Percentiles rank a stretch among this genome's conserved stretches.
Evolutionary conservation across 2,888 invertebrate genomes (phyloP).

Genomic region (Entomobrya proxima): DNA sequence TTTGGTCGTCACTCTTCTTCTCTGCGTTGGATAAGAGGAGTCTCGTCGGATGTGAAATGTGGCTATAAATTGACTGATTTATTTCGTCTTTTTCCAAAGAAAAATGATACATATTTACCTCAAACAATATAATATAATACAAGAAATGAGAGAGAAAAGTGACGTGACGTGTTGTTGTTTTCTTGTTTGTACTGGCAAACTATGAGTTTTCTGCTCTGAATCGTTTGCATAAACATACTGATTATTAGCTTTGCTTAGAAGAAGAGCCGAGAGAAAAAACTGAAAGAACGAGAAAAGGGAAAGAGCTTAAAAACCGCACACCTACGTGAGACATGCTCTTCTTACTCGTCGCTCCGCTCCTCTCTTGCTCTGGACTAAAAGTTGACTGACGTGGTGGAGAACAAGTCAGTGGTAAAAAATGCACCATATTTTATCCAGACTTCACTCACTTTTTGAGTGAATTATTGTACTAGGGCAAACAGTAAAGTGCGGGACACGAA

Average conservation of each 20-base stretch:
- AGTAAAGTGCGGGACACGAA: conserved; percentile 69
- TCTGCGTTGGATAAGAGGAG: conserved; percentile 13
- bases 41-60: conserved; percentile 68
- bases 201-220: background rate
- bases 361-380: conserved; percentile 65
- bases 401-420: conserved; percentile 67
- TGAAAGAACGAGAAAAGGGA: background rate
- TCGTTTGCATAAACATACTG: conserved; percentile 61
- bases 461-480: conserved; percentile 68
- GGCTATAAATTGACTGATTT: conserved; percentile 70
- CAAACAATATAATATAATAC: conserved; percentile 47
- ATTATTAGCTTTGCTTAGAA: conserved; percentile 36
- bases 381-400: conserved; percentile 65
- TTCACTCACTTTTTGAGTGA: conserved; percentile 69
- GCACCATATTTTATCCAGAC: conserved; percentile 68
- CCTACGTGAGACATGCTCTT: conserved; percentile 60
- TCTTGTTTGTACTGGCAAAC: background rate
- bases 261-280: background rate
- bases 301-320: conserved; percentile 56
- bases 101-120: conserved; percentile 68
- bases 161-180: conserved; percentile 42
- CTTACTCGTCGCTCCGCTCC: background rate
- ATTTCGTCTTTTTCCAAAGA: conserved; percentile 62
- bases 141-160: conserved; percentile 26
- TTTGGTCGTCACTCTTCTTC: conserved; percentile 51